These are phyloP conservation scores for Narcine bancroftii DNA, from an alignment of 2,113 vertebrate species.

Conservation along the genomic window DNA sequence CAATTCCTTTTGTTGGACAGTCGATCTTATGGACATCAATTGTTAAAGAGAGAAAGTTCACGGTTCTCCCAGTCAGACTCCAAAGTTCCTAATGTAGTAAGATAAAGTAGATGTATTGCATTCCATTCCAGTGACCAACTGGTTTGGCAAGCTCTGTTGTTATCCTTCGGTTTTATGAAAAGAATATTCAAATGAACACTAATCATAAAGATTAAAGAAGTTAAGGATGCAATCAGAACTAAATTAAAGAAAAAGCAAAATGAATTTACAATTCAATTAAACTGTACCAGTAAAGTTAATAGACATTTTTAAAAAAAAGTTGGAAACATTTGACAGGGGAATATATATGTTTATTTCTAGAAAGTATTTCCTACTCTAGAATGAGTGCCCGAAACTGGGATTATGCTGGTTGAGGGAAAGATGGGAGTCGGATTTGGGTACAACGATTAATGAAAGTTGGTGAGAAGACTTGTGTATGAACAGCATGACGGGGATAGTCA, in stretches of 20 bases:
- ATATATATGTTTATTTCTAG: too few relatives aligned
- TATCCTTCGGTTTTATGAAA: neutral
- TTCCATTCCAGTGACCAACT: slow-evolving; percentile 23
- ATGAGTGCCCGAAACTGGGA: too few relatives aligned
- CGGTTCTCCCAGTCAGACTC: slow-evolving; percentile 9
- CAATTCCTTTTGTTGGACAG: neutral
- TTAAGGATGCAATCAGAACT: neutral
- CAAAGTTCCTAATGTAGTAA: slow-evolving; percentile 8
- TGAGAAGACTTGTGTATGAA: too few relatives aligned
- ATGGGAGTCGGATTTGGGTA: too few relatives aligned
- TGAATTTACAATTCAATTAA: neutral
- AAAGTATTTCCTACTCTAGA: too few relatives aligned
- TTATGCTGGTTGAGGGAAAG: too few relatives aligned
- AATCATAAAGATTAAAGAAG: neutral
- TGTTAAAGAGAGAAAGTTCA: slow-evolving; percentile 23
- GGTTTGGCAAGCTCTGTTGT: neutral
- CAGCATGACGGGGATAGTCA: too few relatives aligned
- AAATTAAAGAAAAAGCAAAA: neutral
- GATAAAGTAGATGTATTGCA: neutral
- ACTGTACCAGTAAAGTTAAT: neutral
- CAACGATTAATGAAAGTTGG: too few relatives aligned
- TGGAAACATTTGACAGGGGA: too few relatives aligned
- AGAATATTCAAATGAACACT: neutral
- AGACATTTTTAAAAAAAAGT: neutral
- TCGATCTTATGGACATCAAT: neutral